Base-by-base conservation (phyloP, 1,140 invertebrate species). In the Medauroidea extradentata region DNA sequence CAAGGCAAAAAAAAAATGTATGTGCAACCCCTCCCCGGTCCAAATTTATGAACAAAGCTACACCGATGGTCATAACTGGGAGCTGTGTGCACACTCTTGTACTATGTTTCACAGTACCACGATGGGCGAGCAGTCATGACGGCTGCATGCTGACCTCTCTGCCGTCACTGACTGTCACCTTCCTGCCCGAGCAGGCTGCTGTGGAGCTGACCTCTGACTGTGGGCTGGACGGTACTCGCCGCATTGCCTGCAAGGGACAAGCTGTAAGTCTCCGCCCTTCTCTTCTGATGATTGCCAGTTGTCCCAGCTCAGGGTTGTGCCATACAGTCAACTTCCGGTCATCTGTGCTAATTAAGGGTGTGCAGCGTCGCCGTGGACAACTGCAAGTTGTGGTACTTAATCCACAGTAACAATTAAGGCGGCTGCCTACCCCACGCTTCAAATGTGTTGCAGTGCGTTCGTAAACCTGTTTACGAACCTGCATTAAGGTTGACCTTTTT, bases 181-280 rank as follows among this genome's bases (percentile, higher is more conserved):
- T 85, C 64, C 78, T 87, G 64, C 87, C 88, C 27, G 86, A 88
- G 61, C 85, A 89, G 68, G 81, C 92, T 21, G 83, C 91, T 29
- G 81, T 96, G 39, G 89, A 93, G 66, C 76, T 95, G 41, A 91
- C 91, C 23, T 89, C 90, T 39, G 94, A 96, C 74, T 88, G 93
- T 71, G 91, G 91, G 41, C 77, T 94, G 29, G 93, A 92, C 73
- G 93, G 93, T 39, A 89, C 89, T 25, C 79, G 85, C 66, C 75
- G 82, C 49, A 82, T 87, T 57, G 81, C 83, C 25, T 88, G 85
- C 70, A 84, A 83, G 65, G 83, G 85, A 66, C 84, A 85, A 70
- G 79, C 83, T 72, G 85, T 87, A 74, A 77, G 78, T 73, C 44
- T 3, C 38, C 3, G 16, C 16, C 16, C 16, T 5, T 16, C 43